Base-by-base conservation (phyloP, 2,797 vertebrate genomes). In the Miichthys miiuy region DNA sequence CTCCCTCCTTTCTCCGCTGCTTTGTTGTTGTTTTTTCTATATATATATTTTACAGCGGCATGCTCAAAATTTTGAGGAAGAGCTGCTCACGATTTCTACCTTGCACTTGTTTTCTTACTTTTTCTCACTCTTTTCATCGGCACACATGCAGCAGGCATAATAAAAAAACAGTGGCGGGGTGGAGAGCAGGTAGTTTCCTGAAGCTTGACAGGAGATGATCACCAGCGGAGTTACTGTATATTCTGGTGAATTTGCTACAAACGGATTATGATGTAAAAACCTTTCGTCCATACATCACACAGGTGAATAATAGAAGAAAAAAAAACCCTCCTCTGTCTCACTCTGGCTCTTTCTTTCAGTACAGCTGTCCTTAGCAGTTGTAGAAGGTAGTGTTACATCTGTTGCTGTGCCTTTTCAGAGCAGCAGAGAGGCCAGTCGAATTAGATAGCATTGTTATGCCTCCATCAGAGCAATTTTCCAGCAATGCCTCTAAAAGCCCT, bases 401-500 rank as follows among this genome's bases (percentile, higher is more conserved):
- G 89, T 86, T 82, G 63, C 80, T 79, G 58, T 76, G 79, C 81
- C 79, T 92, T 93, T 88, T 84, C 72, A 84, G 80, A 89, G 91
- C 94, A 87, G 94, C 85, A 83, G 88, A 91, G 94, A 90, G 91
- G 94, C 90, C 82, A 83, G 92, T 83, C 80, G 79, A 94, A 96
- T 96, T 94, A 92, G 95, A 89, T 90, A 92, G 94, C 91, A 94
- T 96, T 96, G 96, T 97, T 95, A 93, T 91, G 90, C 89, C 93
- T 94, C 92, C 94, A 94, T 96, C 95, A 92, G 94, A 95, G 93
- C 95, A 85, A 92, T 96, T 96, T 96, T 95, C 93, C 95, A 94
- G 94, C 93, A 88, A 96, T 95, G 95, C 95, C 94, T 96, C 95
- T 97, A 93, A 96, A 97, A 96, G 91, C 96, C 93, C 92, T 91